Evolutionary conservation across 2,888 invertebrate genomes (phyloP).

Genomic region (Tryphoninae sp.): DNA sequence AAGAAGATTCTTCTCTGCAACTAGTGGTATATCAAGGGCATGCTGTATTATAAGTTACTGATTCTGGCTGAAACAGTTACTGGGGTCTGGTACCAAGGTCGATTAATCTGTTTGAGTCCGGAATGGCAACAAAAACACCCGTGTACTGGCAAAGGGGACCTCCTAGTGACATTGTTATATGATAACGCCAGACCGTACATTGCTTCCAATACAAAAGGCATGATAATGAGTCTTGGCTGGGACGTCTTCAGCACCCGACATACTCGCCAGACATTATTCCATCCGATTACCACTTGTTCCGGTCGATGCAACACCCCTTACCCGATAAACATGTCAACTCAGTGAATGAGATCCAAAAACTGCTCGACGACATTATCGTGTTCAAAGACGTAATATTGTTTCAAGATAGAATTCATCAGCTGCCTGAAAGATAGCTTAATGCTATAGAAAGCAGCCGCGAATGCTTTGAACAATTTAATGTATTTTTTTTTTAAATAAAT

Average conservation of each 20-base stretch:
- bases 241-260: constrained; percentile 63
- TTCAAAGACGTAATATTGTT: constrained; percentile 60
- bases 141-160: too few relatives aligned
- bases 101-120: too few relatives aligned
- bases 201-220: constrained; percentile 45
- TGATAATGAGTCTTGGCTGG: constrained; percentile 54
- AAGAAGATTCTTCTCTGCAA: too few relatives aligned
- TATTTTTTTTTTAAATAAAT: neutral
- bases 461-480: constrained; percentile 32
- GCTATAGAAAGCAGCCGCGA: constrained; percentile 31
- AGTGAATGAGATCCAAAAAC: constrained; percentile 54
- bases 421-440: constrained; percentile 45
- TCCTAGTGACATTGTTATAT: constrained; percentile 58
- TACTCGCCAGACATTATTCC: constrained; percentile 58
- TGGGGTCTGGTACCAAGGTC: too few relatives aligned
- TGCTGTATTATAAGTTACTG: too few relatives aligned
- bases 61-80: too few relatives aligned
- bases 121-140: too few relatives aligned
- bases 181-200: constrained; percentile 60
- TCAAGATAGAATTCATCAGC: constrained; percentile 47
- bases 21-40: too few relatives aligned
- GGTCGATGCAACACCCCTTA: constrained; percentile 58
- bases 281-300: constrained; percentile 65
- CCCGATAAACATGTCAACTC: constrained; percentile 33
- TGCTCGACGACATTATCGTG: constrained; percentile 55